phyloP scores from a whole-genome alignment of 1,140 invertebrate genomes.

The Odontomachus brunneus region DNA sequence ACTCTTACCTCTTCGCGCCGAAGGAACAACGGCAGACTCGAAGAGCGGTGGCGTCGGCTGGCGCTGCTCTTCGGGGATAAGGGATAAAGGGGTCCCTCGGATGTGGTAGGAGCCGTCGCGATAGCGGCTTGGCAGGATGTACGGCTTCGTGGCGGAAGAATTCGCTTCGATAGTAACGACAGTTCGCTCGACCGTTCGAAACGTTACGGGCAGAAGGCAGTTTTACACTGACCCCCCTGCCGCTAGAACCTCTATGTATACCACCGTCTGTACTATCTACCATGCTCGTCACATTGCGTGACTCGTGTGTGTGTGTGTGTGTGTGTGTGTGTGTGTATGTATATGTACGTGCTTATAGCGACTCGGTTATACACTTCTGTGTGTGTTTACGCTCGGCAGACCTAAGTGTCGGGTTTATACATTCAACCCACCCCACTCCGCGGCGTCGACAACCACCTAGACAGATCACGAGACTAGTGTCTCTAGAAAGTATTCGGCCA shows the following conservation, averaged over 20 bases:
- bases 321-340: neutral
- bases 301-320: constrained; percentile 15
- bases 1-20: constrained; percentile 6
- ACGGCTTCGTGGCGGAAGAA: constrained; percentile 26
- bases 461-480: neutral
- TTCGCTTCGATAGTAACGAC: neutral
- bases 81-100: neutral
- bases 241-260: constrained; percentile 82
- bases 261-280: constrained; percentile 67
- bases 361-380: neutral
- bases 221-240: constrained; percentile 82
- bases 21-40: neutral
- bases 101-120: neutral
- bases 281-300: constrained; percentile 68
- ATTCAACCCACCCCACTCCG: too few species aligned
- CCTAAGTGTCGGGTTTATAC: constrained; percentile 16
- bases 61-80: neutral
- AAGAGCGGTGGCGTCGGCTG: neutral
- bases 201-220: constrained; percentile 80
- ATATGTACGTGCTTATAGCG: neutral
- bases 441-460: neutral
- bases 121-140: neutral
- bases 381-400: constrained; percentile 20
- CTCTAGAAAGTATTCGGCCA: too few species aligned
- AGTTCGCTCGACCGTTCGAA: constrained; percentile 58